Evolutionary conservation across 1,140 invertebrate species (phyloP).

Genomic region (Agrypnia vestita): DNA sequence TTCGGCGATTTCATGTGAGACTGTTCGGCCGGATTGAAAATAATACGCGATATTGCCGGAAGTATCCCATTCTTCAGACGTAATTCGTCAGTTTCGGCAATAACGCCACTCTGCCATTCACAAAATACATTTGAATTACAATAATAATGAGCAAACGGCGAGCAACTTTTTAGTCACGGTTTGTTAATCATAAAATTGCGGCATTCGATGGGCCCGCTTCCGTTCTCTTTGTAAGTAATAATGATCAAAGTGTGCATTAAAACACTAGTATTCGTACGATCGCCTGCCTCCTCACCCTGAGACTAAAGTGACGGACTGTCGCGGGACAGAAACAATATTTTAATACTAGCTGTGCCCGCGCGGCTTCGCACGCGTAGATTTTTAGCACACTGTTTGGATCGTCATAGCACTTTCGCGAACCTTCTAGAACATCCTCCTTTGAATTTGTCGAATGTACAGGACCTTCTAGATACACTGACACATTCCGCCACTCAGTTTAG

Average conservation of each 20-base stretch:
- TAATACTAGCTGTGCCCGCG: no score
- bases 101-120: conserved; percentile 55
- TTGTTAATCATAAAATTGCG: conserved; percentile 60
- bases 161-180: conserved; percentile 58
- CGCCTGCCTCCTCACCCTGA: background rate
- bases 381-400: no score
- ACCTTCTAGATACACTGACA: no score
- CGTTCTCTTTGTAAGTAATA: conserved; percentile 55
- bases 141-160: conserved; percentile 52
- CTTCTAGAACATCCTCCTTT: no score
- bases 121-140: conserved; percentile 54
- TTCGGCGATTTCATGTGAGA: conserved; percentile 7
- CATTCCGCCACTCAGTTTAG: no score
- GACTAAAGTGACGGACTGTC: no score
- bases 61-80: conserved; percentile 57
- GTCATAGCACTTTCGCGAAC: no score
- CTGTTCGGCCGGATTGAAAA: conserved; percentile 29
- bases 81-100: conserved; percentile 59
- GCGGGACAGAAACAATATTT: no score
- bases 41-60: conserved; percentile 51
- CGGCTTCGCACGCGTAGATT: no score
- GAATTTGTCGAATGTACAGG: no score
- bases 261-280: conserved; percentile 42
- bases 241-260: conserved; percentile 58
- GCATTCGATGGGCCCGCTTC: conserved; percentile 57